Evolutionary conservation across 2,888 invertebrate species (phyloP).

Genomic region (Eupelmus urozonus): DNA sequence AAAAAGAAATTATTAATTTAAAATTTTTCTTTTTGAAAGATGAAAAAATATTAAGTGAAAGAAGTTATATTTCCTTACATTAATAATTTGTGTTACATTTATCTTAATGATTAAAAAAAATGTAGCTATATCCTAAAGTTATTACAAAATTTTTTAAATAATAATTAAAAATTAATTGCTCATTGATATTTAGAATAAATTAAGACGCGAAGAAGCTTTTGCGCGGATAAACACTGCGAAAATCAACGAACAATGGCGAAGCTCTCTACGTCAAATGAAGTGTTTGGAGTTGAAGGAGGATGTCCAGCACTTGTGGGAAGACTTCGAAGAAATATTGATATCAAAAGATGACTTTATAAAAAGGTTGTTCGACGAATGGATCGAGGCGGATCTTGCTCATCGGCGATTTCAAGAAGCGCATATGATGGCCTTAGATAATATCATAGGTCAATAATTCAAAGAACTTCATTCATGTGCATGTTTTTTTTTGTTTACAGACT

Average conservation of each 20-base stretch:
- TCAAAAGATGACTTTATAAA: slow-evolving; percentile 84
- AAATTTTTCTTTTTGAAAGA: not conserved
- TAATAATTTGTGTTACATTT: too few species aligned
- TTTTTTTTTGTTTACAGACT: not conserved
- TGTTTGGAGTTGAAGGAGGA: slow-evolving; percentile 86
- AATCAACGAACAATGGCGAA: slow-evolving; percentile 91
- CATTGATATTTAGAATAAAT: slow-evolving; percentile 83
- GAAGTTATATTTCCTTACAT: not conserved
- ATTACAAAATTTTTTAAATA: not conserved
- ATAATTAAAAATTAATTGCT: not conserved
- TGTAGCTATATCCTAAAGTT: too few species aligned
- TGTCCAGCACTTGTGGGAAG: slow-evolving; percentile 81
- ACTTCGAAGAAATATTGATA: slow-evolving; percentile 82
- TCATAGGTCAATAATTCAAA: slow-evolving; percentile 80
- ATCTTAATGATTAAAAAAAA: too few species aligned
- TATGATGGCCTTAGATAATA: slow-evolving; percentile 83
- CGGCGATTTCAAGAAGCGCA: slow-evolving; percentile 85
- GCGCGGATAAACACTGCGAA: slow-evolving; percentile 89
- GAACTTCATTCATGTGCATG: slow-evolving; percentile 19
- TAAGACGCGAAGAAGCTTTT: slow-evolving; percentile 89
- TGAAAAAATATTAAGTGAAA: not conserved
- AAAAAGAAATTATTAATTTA: too few species aligned
- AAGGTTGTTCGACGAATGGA: slow-evolving; percentile 82
- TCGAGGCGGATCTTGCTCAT: slow-evolving; percentile 87
- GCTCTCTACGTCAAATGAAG: slow-evolving; percentile 86